Base-by-base conservation (phyloP, 2,113 vertebrate species). In the Plectropomus leopardus region DNA sequence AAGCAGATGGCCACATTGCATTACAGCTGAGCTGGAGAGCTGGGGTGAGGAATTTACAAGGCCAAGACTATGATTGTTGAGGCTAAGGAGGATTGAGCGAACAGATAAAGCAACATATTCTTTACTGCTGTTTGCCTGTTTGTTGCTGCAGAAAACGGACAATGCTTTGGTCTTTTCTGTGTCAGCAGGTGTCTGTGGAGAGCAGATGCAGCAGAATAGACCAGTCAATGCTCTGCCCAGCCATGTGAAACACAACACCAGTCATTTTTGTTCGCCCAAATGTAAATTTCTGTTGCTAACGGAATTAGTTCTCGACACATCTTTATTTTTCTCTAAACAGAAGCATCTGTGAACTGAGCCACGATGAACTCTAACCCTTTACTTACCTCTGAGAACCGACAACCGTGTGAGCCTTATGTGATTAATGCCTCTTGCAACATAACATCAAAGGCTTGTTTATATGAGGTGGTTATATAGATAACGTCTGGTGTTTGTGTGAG, bases 121-220 rank as follows among this genome's bases (percentile, higher is more conserved):
- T 54, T 40, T 14, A 17, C 21, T 51, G 45, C 14, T 47, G 16
- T 24, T 36, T 36, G 36, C 54, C 63, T 15, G 51, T 72, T 42
- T 55, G 21, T 83, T 79, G 16, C 21, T 11, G 30, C 28, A 92
- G 36, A 40, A 11, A n/a, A 10, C 7, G 11, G 88, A 82, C 89
- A 89, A 58, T 50, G 26, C 48, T 84, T 86, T 83, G 73, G 54
- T 76, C 78, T 87, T 84, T 50, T 85, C 9, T 76, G 21, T 63
- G 48, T 66, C 48, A 23, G 17, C 61, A 83, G 66, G 60, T 59
- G n/a, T 57, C 24, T 80, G 65, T 60, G 81, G 84, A 73, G 42
- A 64, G 60, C 82, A 87, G 72, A 86, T 82, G 73, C 54, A 55
- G 36, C 61, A 30, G 16, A 28, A 26, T 1, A 59, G 47, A 55